Conservation (phyloP, 2,113 vertebrate genomes). For the Gallinago jamesoni region DNA sequence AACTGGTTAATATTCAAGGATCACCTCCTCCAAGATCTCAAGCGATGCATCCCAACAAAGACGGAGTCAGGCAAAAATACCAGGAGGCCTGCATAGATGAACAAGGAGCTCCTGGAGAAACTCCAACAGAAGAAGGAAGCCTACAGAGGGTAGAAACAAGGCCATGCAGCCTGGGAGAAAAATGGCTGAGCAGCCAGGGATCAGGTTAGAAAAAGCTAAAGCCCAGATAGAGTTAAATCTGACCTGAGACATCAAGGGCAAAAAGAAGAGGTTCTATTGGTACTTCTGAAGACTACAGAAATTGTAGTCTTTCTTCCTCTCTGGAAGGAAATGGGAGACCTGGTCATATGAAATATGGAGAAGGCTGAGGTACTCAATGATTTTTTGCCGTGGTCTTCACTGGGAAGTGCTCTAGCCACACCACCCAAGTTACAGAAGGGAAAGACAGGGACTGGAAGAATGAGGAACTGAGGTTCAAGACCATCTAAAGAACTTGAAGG, state of each 20-base stretch:
- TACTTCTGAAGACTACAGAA: neutral
- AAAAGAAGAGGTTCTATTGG: neutral
- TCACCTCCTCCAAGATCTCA: neutral
- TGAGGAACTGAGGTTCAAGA: neutral
- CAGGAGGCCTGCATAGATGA: neutral
- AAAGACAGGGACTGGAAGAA: neutral
- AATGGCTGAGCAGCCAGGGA: neutral
- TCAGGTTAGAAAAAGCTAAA: neutral
- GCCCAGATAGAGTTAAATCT: neutral
- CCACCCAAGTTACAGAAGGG: neutral
- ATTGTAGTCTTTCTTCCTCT: neutral
- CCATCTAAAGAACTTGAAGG: neutral
- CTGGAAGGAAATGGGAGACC: neutral
- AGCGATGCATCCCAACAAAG: neutral
- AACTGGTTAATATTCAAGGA: neutral
- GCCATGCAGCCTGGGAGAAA: neutral
- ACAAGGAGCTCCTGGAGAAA: neutral
- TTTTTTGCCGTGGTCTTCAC: neutral
- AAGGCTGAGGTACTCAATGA: neutral
- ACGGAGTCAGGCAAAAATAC: neutral
- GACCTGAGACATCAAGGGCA: neutral
- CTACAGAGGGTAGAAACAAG: neutral
- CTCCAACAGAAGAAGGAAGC: neutral
- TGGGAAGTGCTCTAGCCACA: neutral
- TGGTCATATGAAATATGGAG: neutral